Percentiles rank a stretch among this genome's conserved stretches.
Conservation (phyloP, 2,113 vertebrate genomes). For the Oncorhynchus kisutch region DNA sequence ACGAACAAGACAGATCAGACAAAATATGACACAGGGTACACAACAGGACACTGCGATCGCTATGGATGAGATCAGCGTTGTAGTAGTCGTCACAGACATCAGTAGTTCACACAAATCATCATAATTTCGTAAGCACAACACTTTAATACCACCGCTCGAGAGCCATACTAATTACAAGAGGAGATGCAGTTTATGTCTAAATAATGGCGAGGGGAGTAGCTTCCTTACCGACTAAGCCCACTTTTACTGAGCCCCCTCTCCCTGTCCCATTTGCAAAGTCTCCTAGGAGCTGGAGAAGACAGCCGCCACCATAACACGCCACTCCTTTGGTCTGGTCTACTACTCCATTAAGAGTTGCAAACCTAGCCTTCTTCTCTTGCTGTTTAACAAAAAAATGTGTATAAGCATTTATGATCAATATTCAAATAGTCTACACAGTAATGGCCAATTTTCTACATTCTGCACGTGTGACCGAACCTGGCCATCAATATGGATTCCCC, state of each 20-base stretch:
- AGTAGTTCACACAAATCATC: neutral
- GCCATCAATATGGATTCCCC: neutral
- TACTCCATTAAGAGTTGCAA: constrained; percentile 39
- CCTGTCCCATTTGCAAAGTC: constrained; percentile 52
- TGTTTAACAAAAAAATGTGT: constrained; percentile 29
- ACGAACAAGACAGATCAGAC: no score
- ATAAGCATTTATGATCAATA: neutral
- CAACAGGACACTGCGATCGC: neutral
- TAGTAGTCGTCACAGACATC: constrained; percentile 9
- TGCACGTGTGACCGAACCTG: neutral
- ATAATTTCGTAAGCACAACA: constrained; percentile 7
- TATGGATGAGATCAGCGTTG: constrained; percentile 19
- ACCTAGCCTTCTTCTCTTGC: constrained; percentile 69
- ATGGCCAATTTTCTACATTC: neutral
- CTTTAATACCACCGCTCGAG: neutral
- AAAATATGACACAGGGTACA: neutral
- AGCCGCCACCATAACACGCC: constrained; percentile 70
- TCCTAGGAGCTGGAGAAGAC: constrained; percentile 78
- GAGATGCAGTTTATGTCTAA: neutral
- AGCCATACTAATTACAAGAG: neutral
- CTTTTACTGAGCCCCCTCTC: constrained; percentile 70
- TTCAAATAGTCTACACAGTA: neutral
- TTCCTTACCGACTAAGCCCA: constrained; percentile 86
- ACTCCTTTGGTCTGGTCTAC: constrained; percentile 67
- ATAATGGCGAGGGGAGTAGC: neutral